Conservation (phyloP, 2,888 invertebrate species). For the Pyrocoelia pectoralis region DNA sequence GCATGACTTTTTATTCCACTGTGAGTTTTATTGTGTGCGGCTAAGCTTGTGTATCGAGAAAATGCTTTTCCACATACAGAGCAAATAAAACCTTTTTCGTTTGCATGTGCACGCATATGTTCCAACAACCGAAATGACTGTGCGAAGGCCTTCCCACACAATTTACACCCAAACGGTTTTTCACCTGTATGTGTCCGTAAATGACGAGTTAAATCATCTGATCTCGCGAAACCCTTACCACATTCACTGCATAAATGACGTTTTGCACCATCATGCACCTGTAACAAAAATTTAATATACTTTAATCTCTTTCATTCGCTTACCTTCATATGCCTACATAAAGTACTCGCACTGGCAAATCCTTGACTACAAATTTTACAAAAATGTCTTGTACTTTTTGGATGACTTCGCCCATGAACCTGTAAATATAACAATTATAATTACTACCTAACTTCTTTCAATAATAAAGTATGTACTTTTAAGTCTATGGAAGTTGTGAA, state of each 20-base stretch:
- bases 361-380: constrained; percentile 58
- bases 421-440: constrained; percentile 20
- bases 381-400: constrained; percentile 45
- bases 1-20: constrained; percentile 55
- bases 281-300: constrained; percentile 4
- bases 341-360: constrained; percentile 59
- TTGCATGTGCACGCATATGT: constrained; percentile 57
- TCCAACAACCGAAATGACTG: constrained; percentile 56
- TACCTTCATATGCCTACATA: constrained; percentile 58
- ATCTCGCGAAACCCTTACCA: constrained; percentile 57
- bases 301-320: neutral
- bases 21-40: constrained; percentile 57
- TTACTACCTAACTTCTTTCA: neutral
- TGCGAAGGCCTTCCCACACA: constrained; percentile 57
- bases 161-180: constrained; percentile 57
- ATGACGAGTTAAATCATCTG: constrained; percentile 57
- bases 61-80: constrained; percentile 58
- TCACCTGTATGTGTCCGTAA: constrained; percentile 58
- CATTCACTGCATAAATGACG: constrained; percentile 57
- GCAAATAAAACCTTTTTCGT: constrained; percentile 57
- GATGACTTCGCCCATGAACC: constrained; percentile 50
- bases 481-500: constrained; percentile 55
- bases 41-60: constrained; percentile 55
- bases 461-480: constrained; percentile 46
- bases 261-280: constrained; percentile 55